Percentiles rank a stretch among this genome's conserved stretches.
phyloP scores from a whole-genome alignment of 2,113 vertebrate species.

The Aviceda subcristata region DNA sequence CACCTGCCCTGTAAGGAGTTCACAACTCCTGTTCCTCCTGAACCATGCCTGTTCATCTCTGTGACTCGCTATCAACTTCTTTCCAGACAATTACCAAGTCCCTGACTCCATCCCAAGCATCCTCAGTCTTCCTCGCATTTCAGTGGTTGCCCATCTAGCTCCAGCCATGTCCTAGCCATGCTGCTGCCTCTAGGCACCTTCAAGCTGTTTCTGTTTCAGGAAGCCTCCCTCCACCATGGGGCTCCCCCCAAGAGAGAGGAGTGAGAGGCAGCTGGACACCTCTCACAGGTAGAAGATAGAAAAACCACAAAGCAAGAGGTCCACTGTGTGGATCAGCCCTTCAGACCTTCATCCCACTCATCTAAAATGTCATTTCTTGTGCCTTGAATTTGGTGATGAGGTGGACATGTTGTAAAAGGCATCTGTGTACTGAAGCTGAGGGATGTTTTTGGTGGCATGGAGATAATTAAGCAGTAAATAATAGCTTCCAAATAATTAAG shows the following conservation, averaged over 20 bases:
- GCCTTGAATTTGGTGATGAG: background rate
- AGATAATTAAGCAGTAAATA: background rate
- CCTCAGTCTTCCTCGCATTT: accelerated
- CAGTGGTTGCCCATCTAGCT: background rate
- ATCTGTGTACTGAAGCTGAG: background rate
- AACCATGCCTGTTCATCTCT: background rate
- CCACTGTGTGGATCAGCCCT: background rate
- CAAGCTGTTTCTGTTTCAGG: background rate
- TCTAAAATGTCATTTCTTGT: background rate
- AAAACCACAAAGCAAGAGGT: background rate
- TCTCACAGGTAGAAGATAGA: background rate
- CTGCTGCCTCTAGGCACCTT: background rate
- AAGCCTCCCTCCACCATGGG: background rate
- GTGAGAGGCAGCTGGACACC: background rate
- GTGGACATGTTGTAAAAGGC: background rate
- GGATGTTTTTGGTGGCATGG: background rate
- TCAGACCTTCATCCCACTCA: background rate
- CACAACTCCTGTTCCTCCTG: background rate
- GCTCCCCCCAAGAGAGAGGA: background rate
- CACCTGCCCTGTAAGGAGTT: background rate
- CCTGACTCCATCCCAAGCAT: background rate
- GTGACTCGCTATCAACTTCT: background rate
- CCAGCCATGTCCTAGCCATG: background rate
- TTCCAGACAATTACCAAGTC: background rate
- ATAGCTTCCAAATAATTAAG: background rate